A percentile compares a stretch with the other conserved stretches of the same genome.
These are phyloP conservation scores for Spilarctia lutea DNA, from an alignment of 2,888 invertebrate genomes.

Conservation along the genomic window DNA sequence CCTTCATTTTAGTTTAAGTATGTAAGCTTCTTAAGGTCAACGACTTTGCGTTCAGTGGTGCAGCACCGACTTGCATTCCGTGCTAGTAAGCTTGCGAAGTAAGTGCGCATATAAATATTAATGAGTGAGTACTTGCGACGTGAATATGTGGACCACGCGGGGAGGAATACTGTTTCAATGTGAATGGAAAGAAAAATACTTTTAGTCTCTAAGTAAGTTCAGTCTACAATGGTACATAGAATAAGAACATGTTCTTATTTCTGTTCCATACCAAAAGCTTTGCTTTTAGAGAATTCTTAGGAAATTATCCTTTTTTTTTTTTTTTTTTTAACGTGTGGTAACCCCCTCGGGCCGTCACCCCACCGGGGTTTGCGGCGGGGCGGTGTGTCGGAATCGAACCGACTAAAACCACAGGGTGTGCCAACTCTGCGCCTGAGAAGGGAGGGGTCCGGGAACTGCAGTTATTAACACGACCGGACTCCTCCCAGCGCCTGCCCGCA, in stretches of 20 bases:
- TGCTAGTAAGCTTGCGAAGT: conserved; percentile 4
- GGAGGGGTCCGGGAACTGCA: too few species aligned
- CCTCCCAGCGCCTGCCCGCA: too few species aligned
- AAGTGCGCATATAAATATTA: conserved; percentile 22
- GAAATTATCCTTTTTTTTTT: not conserved
- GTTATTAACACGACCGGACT: too few species aligned
- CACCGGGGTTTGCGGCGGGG: too few species aligned
- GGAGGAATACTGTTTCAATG: not conserved
- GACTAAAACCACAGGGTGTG: too few species aligned
- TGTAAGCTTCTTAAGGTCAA: not conserved
- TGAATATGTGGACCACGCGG: conserved; percentile 3
- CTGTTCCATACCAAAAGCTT: not conserved
- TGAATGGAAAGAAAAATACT: not conserved
- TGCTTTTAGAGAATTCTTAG: not conserved
- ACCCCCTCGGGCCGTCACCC: too few species aligned
- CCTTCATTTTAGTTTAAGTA: not conserved
- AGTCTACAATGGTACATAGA: not conserved
- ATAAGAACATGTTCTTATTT: not conserved
- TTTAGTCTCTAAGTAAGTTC: not conserved
- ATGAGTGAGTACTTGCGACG: conserved; percentile 18
- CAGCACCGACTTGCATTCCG: not conserved
- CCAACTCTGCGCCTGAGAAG: too few species aligned
- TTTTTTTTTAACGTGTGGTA: too few species aligned
- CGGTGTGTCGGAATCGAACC: too few species aligned
- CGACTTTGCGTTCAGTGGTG: not conserved